phyloP scores from a whole-genome alignment of 2,113 vertebrate genomes.

The Rhinolophus sinicus region DNA sequence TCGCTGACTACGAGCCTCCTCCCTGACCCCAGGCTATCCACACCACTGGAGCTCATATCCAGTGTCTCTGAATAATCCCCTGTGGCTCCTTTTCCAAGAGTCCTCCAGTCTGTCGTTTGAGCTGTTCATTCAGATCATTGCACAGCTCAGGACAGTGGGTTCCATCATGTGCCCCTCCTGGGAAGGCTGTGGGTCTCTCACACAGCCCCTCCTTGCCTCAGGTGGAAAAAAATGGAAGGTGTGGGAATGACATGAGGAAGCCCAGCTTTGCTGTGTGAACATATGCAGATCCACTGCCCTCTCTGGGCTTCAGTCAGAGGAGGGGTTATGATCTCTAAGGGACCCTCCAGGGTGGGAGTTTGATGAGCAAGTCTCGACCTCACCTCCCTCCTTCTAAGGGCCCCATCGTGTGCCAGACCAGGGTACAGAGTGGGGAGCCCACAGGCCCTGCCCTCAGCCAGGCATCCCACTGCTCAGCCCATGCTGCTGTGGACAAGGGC shows the following conservation, averaged over 20 bases:
- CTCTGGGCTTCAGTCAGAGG: neutral
- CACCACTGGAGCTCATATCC: too few species aligned
- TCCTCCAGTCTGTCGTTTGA: neutral
- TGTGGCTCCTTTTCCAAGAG: rapidly evolving
- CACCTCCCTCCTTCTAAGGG: neutral
- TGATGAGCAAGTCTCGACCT: neutral
- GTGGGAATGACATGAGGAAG: neutral
- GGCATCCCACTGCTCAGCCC: neutral
- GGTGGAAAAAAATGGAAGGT: neutral
- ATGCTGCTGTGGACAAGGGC: rapidly evolving
- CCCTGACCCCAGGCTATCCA: neutral
- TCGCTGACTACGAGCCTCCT: neutral
- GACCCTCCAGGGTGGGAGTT: rapidly evolving
- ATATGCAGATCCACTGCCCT: neutral
- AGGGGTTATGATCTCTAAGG: neutral
- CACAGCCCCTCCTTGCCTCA: neutral
- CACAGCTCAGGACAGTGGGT: too few species aligned
- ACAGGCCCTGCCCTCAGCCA: neutral
- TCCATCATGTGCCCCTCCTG: neutral
- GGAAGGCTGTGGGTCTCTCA: neutral
- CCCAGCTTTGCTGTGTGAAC: neutral
- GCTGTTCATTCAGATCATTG: neutral
- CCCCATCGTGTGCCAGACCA: neutral
- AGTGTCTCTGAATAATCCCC: neutral
- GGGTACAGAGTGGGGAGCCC: neutral